Evolutionary conservation across 1,140 invertebrate species (phyloP).

Genomic region (Micrasema longulum): DNA sequence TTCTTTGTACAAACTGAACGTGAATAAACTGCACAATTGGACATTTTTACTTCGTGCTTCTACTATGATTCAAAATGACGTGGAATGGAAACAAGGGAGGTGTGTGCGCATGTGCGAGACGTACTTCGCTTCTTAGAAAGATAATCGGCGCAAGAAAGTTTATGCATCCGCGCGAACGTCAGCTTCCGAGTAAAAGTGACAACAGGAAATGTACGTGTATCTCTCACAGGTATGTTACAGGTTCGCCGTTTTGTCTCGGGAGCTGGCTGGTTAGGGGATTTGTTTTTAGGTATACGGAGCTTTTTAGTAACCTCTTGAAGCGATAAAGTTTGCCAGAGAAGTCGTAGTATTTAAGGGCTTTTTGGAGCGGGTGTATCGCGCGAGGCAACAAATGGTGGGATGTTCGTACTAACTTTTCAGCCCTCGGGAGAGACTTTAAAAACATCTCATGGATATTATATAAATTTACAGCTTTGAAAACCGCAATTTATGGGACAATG

Average conservation of each 20-base stretch:
- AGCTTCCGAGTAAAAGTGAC: background rate
- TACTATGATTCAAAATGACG: too few species aligned
- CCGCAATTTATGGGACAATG: conserved; percentile 6
- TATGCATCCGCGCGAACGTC: conserved; percentile 6
- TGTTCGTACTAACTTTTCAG: conserved; percentile 1
- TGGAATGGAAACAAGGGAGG: background rate
- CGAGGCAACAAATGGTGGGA: background rate
- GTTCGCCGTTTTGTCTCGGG: background rate
- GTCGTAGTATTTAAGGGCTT: conserved; percentile 31
- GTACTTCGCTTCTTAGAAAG: conserved; percentile 9
- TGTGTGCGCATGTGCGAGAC: conserved; percentile 20
- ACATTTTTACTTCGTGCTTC: background rate
- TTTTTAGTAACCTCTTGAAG: conserved; percentile 26
- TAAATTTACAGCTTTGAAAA: conserved; percentile 13
- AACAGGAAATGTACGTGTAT: background rate
- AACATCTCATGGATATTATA: conserved; percentile 22
- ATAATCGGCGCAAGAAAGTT: conserved; percentile 6
- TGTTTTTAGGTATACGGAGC: background rate
- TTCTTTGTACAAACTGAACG: background rate
- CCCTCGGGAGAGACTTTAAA: conserved; percentile 24
- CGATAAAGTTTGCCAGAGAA: conserved; percentile 19
- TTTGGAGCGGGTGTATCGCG: conserved; percentile 17
- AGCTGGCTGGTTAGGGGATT: background rate
- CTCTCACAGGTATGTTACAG: too few species aligned
- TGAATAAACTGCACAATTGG: too few species aligned